Base-by-base conservation (phyloP, 2,113 vertebrate genomes). In the Nycticorax nycticorax region DNA sequence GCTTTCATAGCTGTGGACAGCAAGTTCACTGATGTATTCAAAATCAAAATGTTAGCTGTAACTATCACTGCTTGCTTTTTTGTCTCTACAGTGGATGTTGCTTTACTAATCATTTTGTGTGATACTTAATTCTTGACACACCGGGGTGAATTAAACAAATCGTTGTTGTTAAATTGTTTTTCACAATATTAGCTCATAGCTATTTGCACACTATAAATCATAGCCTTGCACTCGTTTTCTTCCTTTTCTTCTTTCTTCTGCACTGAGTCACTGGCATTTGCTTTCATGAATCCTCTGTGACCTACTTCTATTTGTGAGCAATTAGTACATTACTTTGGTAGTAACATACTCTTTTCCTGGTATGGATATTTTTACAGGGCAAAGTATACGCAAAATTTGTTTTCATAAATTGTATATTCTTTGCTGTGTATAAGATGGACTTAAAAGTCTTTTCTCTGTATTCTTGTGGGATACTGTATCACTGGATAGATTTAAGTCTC, bases 261-360 rank as follows among this genome's bases (percentile, higher is more conserved):
- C 26, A 47, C 30, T 96, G 97, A 98, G 95, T 98, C 97, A 98
- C 66, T 96, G 95, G 87, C 27, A 90, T 75, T 95, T 93, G 85
- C 93, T 96, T 95, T 97, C 92, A 93, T 96, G 95, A 91, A 93
- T 97, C 94, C 94, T 96, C 85, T 22, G 5, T 97, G 97, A 97
- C 98, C 97, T 97, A 97, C 93, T 98, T 96, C 95, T 95, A 13
- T 96, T 96, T 74, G 53, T 21, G 7, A 88, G 55, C 56, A 96
- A 90, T 86, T 84, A 95, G 84, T 79, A 72, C 90, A 17, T 87
- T 80, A 79, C 75, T 90, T 88, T 32, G 56, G 48, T 84, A 71
- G 37, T 64, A 80, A 91, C 94, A 23, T 57, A 48, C 33, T 60
- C 26, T 56, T 94, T 91, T 84, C 68, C 60, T 22, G 4, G 6